Conservation (phyloP, 2,113 vertebrate species). For the Scolopax mira region DNA sequence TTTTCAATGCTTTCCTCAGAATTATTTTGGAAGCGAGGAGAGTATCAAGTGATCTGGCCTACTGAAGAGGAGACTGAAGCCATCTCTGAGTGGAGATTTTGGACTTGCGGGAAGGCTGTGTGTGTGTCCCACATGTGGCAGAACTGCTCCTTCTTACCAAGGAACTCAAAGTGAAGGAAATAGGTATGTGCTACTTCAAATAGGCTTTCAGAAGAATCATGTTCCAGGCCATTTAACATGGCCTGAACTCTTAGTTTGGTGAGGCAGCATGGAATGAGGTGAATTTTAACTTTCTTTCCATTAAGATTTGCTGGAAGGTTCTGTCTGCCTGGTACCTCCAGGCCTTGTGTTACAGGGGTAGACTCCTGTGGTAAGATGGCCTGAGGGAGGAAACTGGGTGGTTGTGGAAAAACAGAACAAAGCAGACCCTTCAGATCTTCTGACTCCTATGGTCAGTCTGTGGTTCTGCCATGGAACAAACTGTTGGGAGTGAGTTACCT, state of each 20-base stretch:
- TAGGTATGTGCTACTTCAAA: slow-evolving; percentile 38
- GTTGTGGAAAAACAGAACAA: neutral
- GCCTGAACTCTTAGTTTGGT: neutral
- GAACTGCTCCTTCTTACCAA: slow-evolving; percentile 24
- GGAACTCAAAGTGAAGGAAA: slow-evolving; percentile 40
- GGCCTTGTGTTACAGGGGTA: neutral
- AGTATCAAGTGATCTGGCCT: slow-evolving; percentile 45
- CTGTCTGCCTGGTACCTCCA: neutral
- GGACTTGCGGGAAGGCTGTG: neutral
- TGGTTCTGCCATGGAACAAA: neutral
- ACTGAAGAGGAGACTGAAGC: slow-evolving; percentile 42
- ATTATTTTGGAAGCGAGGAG: slow-evolving; percentile 32
- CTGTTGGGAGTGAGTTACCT: neutral
- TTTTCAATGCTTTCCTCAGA: slow-evolving; percentile 56
- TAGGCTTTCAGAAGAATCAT: neutral
- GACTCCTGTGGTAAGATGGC: neutral
- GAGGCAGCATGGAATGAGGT: neutral
- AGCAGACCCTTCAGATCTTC: neutral
- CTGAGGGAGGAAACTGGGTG: neutral
- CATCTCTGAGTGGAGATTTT: neutral
- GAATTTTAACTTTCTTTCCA: neutral
- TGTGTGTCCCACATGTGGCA: slow-evolving; percentile 9
- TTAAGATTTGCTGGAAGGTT: neutral
- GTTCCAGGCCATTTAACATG: neutral
- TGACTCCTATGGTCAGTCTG: neutral